Percentiles rank a stretch among this genome's conserved stretches.
phyloP scores from a whole-genome alignment of 2,888 invertebrate species.

The Lamellibrachia columna region DNA sequence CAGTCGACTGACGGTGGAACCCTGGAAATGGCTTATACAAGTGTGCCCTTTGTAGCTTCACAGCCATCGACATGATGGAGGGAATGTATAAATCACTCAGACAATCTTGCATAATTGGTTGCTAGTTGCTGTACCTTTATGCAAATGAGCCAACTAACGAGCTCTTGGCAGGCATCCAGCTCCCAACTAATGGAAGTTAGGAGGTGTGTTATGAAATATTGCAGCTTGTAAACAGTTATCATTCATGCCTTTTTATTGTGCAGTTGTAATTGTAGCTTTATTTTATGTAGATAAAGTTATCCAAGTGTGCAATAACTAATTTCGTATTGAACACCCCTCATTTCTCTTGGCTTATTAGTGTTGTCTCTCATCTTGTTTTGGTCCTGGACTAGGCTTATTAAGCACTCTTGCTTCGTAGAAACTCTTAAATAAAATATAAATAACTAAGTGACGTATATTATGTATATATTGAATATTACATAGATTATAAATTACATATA shows the following conservation, averaged over 20 bases:
- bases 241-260: neutral
- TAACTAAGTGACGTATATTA: neutral
- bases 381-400: neutral
- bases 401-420: neutral
- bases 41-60: neutral
- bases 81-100: neutral
- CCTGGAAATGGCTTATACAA: neutral
- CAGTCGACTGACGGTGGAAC: neutral
- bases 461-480: neutral
- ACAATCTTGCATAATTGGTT: neutral
- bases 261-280: neutral
- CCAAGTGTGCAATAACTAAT: neutral
- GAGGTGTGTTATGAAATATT: neutral
- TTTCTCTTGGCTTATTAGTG: neutral
- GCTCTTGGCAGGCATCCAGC: neutral
- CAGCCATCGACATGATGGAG: neutral
- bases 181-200: neutral
- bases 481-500: neutral
- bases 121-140: neutral
- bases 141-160: constrained; percentile 2
- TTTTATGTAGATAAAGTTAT: neutral
- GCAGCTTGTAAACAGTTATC: neutral
- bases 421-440: neutral
- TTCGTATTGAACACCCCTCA: neutral
- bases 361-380: neutral